Evolutionary conservation across 2,113 vertebrate species (phyloP).

Genomic region (Aythya baeri): DNA sequence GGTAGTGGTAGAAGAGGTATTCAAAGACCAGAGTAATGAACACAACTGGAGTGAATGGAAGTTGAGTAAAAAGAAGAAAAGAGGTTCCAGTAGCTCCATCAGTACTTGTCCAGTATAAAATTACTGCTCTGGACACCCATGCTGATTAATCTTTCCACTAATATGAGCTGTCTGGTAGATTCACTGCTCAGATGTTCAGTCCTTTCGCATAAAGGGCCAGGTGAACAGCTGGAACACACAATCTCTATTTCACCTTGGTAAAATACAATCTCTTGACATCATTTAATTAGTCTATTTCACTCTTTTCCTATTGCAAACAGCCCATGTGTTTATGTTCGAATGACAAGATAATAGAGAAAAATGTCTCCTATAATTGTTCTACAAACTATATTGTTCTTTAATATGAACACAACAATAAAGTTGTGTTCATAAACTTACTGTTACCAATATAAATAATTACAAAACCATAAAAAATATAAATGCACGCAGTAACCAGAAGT

Average conservation of each 20-base stretch:
- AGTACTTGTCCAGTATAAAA: background rate
- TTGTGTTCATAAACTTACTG: slow-evolving; percentile 2
- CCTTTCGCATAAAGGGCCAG: background rate
- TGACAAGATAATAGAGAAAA: background rate
- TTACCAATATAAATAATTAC: slow-evolving; percentile 41
- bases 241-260: background rate
- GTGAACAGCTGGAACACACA: background rate
- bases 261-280: background rate
- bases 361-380: background rate
- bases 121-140: background rate
- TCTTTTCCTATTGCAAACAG: background rate
- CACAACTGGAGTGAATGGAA: background rate
- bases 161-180: background rate
- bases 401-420: background rate
- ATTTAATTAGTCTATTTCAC: background rate
- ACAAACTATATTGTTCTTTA: slow-evolving; percentile 27
- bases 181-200: background rate
- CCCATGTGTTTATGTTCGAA: background rate
- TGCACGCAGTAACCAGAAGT: background rate
- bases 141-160: background rate
- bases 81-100: background rate
- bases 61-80: background rate
- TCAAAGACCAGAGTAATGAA: rapidly evolving
- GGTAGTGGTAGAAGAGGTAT: background rate
- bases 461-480: slow-evolving; percentile 25